These are phyloP conservation scores for Spilogale gracilis DNA, from an alignment of 2,113 vertebrate species.

Conservation along the genomic window DNA sequence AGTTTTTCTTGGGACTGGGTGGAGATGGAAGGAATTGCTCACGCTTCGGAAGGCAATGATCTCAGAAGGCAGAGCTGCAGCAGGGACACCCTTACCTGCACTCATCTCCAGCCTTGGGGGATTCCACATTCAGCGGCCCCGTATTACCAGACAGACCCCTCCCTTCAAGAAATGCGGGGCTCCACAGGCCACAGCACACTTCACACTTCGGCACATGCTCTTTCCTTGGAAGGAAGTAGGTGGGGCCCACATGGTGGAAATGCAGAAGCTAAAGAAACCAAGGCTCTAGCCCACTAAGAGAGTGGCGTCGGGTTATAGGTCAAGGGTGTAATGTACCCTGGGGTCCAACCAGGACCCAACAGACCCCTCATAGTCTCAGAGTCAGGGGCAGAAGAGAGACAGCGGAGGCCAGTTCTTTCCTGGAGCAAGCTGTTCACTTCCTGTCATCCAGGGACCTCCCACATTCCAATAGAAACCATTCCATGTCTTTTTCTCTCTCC, in stretches of 20 bases:
- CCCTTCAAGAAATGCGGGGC: neutral
- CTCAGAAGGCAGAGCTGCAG: neutral
- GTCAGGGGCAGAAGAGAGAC: neutral
- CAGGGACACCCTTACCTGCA: neutral
- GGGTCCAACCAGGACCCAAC: neutral
- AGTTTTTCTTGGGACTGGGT: neutral
- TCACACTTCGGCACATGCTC: accelerated
- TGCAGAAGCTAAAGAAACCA: neutral
- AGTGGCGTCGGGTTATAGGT: neutral
- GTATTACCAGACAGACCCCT: neutral
- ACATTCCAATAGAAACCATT: neutral
- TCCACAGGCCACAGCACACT: neutral
- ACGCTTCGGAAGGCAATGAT: neutral
- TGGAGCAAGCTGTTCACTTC: neutral
- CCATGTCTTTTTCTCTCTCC: neutral
- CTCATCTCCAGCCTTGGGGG: neutral
- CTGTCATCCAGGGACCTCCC: neutral
- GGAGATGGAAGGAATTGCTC: neutral
- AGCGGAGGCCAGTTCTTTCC: neutral
- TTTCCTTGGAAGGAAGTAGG: neutral
- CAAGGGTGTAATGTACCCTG: no score
- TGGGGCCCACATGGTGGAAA: neutral
- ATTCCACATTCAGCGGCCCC: neutral
- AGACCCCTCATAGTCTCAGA: neutral
- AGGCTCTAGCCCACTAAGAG: neutral